Evolutionary conservation across 2,888 invertebrate genomes (phyloP).

Genomic region (Pseudococcus jackbeardsleyi): DNA sequence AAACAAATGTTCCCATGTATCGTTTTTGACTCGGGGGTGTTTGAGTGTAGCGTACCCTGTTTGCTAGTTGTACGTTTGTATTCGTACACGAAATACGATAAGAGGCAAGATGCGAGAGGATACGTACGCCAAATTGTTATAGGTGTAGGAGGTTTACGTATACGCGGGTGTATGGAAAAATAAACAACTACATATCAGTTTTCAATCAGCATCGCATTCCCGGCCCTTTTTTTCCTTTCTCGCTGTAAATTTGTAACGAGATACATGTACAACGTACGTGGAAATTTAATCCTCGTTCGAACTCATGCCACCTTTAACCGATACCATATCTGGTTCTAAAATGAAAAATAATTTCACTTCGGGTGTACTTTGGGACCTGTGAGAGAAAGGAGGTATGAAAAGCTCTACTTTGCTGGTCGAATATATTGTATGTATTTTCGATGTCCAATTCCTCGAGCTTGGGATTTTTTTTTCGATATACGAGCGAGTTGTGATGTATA

Average conservation of each 20-base stretch:
- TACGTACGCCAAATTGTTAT: background rate
- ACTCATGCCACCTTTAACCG: background rate
- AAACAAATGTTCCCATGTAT: background rate
- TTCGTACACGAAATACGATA: background rate
- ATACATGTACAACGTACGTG: background rate
- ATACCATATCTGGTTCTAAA: background rate
- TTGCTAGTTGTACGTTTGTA: background rate
- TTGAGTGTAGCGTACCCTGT: background rate
- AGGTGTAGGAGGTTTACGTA: background rate
- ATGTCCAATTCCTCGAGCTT: too few relatives aligned
- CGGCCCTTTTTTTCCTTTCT: background rate
- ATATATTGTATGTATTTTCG: too few relatives aligned
- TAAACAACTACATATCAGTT: constrained; percentile 32
- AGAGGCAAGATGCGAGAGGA: background rate
- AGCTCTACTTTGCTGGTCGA: too few relatives aligned
- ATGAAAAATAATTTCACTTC: constrained; percentile 2
- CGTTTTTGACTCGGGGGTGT: background rate
- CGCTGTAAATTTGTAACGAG: background rate
- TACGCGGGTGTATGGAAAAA: background rate
- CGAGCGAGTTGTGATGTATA: too few relatives aligned
- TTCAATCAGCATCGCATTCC: constrained; percentile 4
- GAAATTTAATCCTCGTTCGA: constrained; percentile 32
- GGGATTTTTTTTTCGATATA: too few relatives aligned
- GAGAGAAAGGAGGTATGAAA: background rate
- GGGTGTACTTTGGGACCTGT: background rate